Evolutionary conservation across 35 echinoderm and acorn worm genomes (phyloP), one percentile per base, ranked within the genome.

Genomic region (Heliocidaris erythrogramma): DNA sequence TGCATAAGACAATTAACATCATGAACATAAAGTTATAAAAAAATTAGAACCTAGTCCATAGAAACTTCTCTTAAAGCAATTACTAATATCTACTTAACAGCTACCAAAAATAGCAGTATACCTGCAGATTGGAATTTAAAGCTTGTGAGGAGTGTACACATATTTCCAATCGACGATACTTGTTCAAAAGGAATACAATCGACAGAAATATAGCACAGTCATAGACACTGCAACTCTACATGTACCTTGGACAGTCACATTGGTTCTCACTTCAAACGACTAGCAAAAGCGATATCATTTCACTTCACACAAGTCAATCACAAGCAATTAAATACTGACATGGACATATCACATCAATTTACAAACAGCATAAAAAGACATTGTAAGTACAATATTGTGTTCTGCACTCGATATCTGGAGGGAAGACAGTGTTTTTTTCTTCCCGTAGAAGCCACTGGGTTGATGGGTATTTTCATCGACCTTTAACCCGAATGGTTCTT

Each of bases 401-500:
- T 78, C 65, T 78, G 18, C n/a, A n/a, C 65, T 78, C 65, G 65
- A 78, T 24, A 18, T 78, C 65, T 2, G 52, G 52, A 56, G 65
- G 65, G 65, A 78, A 78, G 65, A 78, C 65, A 69, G n/a, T 78
- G 65, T 78, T 78, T 42, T 42, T 42, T 78, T 78, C 65, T 78
- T 78, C 65, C 65, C 65, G 35, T 42, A 27, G 65, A 78, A 78
- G 65, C 65, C 65, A 78, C 65, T 24, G 21, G 65, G 18, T 78
- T 78, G 1, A n/a, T 78, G 35, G 35, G 35, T 3, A 42, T 42
- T 42, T 3, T 42, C 35, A 42, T 42, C 35, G 65, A 78, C 65
- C 65, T 78, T 18, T 78, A 21, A 78, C 21, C 21, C 27, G n/a
- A 6, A 10, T 4, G 65, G 65, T 7, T 78, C 27, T 8, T 78